These are phyloP conservation scores for Onychomys leucogaster DNA, from an alignment of 2,797 vertebrate genomes.

Conservation along the genomic window DNA sequence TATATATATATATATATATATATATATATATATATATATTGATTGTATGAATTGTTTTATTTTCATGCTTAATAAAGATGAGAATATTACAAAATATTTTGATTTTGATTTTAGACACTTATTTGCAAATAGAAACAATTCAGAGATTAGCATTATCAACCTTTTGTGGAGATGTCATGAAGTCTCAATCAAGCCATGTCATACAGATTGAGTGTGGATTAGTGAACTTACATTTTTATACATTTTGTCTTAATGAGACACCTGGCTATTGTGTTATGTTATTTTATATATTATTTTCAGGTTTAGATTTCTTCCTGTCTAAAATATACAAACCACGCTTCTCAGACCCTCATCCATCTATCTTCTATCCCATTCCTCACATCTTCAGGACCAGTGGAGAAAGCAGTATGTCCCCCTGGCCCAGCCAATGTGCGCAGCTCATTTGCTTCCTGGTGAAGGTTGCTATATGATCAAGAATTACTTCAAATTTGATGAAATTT, in stretches of 20 bases:
- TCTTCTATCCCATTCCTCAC: background rate
- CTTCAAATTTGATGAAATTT: background rate
- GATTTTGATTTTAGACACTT: background rate
- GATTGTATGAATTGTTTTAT: background rate
- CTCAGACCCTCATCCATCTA: background rate
- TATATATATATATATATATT: too few relatives aligned
- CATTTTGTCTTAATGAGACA: background rate
- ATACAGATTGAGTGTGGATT: background rate
- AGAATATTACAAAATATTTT: background rate
- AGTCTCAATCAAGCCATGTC: background rate
- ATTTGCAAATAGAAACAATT: background rate
- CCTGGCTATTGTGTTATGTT: background rate
- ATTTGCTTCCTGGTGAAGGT: background rate
- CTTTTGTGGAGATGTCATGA: background rate
- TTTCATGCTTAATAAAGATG: background rate
- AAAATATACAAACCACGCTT: fast-evolving
- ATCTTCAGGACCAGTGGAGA: background rate
- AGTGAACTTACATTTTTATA: background rate
- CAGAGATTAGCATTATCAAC: background rate
- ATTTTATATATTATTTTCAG: background rate
- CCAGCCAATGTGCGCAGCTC: background rate
- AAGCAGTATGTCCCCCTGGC: background rate
- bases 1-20: too few relatives aligned
- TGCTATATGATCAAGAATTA: background rate
- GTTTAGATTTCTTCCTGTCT: background rate